Conservation (phyloP, 2,797 vertebrate species). For the Amniataba percoides region DNA sequence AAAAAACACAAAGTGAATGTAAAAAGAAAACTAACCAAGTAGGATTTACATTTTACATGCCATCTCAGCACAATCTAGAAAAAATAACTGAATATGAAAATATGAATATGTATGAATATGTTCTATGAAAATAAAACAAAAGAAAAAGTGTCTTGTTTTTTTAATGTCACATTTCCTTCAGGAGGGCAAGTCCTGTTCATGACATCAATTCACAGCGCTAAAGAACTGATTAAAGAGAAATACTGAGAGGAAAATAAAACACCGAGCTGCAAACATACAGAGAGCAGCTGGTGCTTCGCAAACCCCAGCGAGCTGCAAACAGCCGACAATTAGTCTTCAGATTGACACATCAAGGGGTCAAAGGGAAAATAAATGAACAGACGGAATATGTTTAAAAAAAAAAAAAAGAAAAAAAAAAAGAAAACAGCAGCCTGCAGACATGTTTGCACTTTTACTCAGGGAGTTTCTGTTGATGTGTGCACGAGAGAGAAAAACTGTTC, state of each 20-base stretch:
- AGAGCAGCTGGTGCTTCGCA: constrained; percentile 6
- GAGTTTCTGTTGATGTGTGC: constrained; percentile 8
- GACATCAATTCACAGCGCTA: constrained; percentile 20
- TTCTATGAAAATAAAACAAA: too few relatives aligned
- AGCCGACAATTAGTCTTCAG: constrained; percentile 33
- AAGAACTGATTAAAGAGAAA: constrained; percentile 19
- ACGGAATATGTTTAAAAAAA: neutral
- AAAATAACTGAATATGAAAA: neutral
- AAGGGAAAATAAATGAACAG: constrained; percentile 39
- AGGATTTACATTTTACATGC: neutral
- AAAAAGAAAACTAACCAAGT: neutral
- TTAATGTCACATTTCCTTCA: constrained; percentile 12
- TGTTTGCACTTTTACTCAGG: neutral
- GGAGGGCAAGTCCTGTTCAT: neutral
- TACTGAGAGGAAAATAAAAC: constrained; percentile 17
- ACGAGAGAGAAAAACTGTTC: neutral
- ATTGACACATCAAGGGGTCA: constrained; percentile 20
- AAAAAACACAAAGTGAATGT: neutral
- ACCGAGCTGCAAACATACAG: neutral
- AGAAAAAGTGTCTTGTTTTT: too few relatives aligned
- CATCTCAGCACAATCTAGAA: too few relatives aligned
- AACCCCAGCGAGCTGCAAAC: neutral
- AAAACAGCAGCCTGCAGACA: constrained; percentile 36
- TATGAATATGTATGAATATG: too few relatives aligned
- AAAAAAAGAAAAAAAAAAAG: neutral